Percentiles rank a stretch among this genome's conserved stretches.
Conservation (phyloP, 2,888 invertebrate genomes). For the Netelia fuscicornis region DNA sequence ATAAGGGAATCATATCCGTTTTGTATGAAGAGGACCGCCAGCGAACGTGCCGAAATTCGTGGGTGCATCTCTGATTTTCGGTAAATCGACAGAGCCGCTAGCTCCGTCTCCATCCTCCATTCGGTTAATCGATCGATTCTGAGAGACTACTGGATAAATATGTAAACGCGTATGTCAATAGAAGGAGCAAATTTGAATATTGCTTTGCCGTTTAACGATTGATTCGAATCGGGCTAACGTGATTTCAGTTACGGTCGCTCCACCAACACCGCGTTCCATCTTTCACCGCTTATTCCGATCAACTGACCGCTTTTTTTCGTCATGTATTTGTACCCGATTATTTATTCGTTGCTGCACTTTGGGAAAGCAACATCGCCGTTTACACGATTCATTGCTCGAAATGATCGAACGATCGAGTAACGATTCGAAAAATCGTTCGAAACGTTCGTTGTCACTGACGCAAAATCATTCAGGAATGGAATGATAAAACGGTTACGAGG, state of each 20-base stretch:
- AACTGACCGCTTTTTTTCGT: neutral
- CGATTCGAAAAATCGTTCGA: no score
- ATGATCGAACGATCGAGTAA: no score
- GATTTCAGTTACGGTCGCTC: slow-evolving; percentile 41
- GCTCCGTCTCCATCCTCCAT: slow-evolving; percentile 46
- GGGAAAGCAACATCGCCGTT: no score
- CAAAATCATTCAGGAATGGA: no score
- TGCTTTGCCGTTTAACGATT: slow-evolving; percentile 79
- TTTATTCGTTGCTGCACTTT: no score
- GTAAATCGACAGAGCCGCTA: slow-evolving; percentile 43
- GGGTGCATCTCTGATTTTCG: slow-evolving; percentile 19
- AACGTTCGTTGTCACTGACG: no score
- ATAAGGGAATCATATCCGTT: neutral
- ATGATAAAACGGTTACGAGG: no score
- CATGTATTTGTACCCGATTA: no score
- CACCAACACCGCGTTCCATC: slow-evolving; percentile 7
- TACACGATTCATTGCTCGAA: no score
- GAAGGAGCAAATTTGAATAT: slow-evolving; percentile 78
- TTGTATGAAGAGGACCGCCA: neutral
- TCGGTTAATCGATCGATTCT: slow-evolving; percentile 77
- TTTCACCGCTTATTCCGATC: neutral
- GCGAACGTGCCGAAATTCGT: slow-evolving; percentile 10
- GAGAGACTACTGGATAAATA: slow-evolving; percentile 72
- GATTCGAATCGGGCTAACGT: slow-evolving; percentile 73
- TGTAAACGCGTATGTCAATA: slow-evolving; percentile 81